Base-by-base conservation (phyloP, 2,797 vertebrate genomes). In the Chromis chromis region DNA sequence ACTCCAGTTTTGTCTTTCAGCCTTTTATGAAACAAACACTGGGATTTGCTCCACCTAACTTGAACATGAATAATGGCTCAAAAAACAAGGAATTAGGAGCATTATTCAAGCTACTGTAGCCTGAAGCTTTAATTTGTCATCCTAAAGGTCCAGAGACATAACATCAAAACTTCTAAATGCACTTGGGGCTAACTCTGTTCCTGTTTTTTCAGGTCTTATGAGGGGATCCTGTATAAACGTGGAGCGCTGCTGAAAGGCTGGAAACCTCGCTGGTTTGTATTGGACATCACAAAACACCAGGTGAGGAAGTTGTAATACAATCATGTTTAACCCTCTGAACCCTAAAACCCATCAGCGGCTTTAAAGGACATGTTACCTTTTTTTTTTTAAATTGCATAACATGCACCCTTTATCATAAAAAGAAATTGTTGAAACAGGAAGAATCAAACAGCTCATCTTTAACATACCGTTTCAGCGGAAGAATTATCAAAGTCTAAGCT, bases 201-300 rank as follows among this genome's bases (percentile, higher is more conserved):
- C 1, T 36, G 33, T 36, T 11, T 72, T 72, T 78, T 40, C 83
- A 99, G 98, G 78, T 99, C 98, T 25, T 99, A 96, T 67, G 98
- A 99, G 93, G 98, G 97, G 70, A 95, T 98, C 2, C 92, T 99
- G 39, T 99, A 97, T 76, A 99, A 99, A 92, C 96, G 98, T 79
- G 98, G 98, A 40, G 98, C 97, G 28, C 91, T 99, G 83, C 93
- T 99, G 56, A 99, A 99, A 88, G 97, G 95, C 4, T 99, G 98
- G 98, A 99, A 99, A 74, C 97, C 97, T 82, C 96, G 98, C 39
- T 99, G 98, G 98, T 99, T 99, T 62, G 98, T 98, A 42, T 90
- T 99, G 81, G 98, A 99, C 87, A 93, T 97, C 36, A 99, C 98
- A 7, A 99, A 99, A 85, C 98, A 99, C 86, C 98, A 99, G 96